Base-by-base conservation (phyloP, 2,113 vertebrate species). In the Rhinichthys klamathensis region DNA sequence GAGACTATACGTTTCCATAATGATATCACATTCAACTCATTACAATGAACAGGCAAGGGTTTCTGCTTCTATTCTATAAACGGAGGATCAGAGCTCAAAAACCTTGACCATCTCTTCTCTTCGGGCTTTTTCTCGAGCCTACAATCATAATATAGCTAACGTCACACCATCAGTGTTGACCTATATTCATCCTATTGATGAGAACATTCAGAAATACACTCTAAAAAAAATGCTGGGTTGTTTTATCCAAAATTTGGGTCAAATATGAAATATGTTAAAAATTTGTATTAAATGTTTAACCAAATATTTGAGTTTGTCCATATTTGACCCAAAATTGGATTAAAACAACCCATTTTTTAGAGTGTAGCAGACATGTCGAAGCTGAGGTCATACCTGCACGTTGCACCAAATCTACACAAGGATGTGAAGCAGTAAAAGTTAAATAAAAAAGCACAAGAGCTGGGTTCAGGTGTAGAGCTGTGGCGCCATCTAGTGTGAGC, bases 401-500 rank as follows among this genome's bases (percentile, higher is more conserved):
- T 4, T 46, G 38, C 82, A 49, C 35, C 11, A 8, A 30, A 51
- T 23, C 27, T 41, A 35, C 61, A 72, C 69, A 61, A 4, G 80
- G n/a, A 78, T 25, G 2, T 32, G 21, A 32, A 84, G 79, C 25
- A 73, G 76, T 63, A 85, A 72, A 84, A 67, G 41, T 41, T 41
- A 2, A 41, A 41, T 10, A 9, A 10, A 10, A 8, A 41, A 9
- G 41, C 41, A 41, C 84, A 58, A 38, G 49, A 18, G 58, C 21
- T 46, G 11, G 41, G 4, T 49, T 32, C 6, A 46, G 82, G 49
- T 51, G 80, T 65, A 78, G 86, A 82, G 89, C 63, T 75, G 82
- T 83, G 85, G 86, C 86, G 61, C 89, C 89, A 89, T 85, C 89
- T 90, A 90, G 84, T 38, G 89, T 11, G 4, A 32, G 49, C 32